Conservation (phyloP, 1,140 invertebrate genomes). For the Sitophilus oryzae region DNA sequence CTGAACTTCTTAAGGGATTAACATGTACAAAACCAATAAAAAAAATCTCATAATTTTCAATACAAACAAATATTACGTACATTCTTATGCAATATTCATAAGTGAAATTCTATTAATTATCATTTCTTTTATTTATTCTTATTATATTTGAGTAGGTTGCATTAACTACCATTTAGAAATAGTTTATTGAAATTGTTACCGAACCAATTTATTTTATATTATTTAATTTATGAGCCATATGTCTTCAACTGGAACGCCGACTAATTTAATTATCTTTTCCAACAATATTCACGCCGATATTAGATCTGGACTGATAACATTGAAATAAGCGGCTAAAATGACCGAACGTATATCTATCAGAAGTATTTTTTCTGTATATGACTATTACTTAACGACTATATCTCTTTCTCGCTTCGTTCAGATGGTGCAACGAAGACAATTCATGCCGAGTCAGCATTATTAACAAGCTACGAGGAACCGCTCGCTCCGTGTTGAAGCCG, state of each 20-base stretch:
- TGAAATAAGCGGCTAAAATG: not conserved
- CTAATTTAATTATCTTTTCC: not conserved
- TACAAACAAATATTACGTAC: no score
- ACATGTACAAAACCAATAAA: no score
- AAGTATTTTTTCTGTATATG: no score
- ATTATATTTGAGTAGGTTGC: not conserved
- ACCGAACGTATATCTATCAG: not conserved
- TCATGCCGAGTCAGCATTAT: constrained; percentile 43
- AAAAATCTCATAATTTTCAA: no score
- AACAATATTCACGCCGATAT: not conserved
- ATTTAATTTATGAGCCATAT: not conserved
- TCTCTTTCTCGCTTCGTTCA: not conserved
- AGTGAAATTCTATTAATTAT: no score
- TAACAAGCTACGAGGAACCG: constrained; percentile 43
- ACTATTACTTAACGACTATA: no score
- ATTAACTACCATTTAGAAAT: not conserved
- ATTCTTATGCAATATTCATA: no score
- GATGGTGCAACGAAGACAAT: not conserved
- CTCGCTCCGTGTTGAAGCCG: constrained; percentile 24
- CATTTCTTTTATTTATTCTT: no score
- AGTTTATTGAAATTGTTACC: not conserved
- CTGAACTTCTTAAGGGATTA: no score
- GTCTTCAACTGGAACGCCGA: not conserved
- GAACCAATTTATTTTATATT: not conserved
- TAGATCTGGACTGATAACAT: not conserved